Conservation (phyloP, 2,797 vertebrate species). For the Channallabes apus region DNA sequence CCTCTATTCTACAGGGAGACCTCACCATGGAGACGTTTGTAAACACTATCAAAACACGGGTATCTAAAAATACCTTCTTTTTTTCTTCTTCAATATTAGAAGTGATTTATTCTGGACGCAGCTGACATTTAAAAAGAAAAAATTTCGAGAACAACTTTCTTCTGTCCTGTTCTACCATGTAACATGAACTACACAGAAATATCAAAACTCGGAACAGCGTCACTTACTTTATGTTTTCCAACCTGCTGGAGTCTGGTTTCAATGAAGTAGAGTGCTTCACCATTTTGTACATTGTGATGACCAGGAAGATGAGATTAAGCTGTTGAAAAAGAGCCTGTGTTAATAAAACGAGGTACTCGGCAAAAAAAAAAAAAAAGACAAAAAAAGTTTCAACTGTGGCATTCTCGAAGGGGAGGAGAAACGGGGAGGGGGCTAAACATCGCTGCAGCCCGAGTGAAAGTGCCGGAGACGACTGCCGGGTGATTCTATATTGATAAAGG, state of each 20-base stretch:
- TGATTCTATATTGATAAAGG: conserved; percentile 81
- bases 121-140: conserved; percentile 4
- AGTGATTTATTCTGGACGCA: conserved; percentile 37
- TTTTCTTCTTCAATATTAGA: not conserved
- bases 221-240: conserved; percentile 99
- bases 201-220: conserved; percentile 47
- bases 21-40: conserved; percentile 60
- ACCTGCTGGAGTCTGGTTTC: conserved; percentile 99
- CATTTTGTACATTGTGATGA: conserved; percentile 99
- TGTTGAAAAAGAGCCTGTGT: conserved; percentile 79
- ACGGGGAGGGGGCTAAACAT: conserved; percentile 67
- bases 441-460: conserved; percentile 62
- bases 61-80: conserved; percentile 56
- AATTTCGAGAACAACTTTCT: not conserved
- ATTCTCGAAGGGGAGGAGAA: conserved; percentile 61
- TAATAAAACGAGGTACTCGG: conserved; percentile 59
- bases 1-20: conserved; percentile 54
- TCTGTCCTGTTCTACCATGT: not conserved
- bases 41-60: conserved; percentile 60
- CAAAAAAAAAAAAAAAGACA: conserved; percentile 43
- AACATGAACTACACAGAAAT: not conserved
- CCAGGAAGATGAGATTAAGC: conserved; percentile 99
- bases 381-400: conserved; percentile 47
- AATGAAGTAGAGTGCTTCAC: conserved; percentile 99
- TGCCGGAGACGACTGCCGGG: conserved; percentile 77